These are phyloP conservation scores for Cacoxenus indagator DNA, from an alignment of 2,888 invertebrate species.

Conservation along the genomic window DNA sequence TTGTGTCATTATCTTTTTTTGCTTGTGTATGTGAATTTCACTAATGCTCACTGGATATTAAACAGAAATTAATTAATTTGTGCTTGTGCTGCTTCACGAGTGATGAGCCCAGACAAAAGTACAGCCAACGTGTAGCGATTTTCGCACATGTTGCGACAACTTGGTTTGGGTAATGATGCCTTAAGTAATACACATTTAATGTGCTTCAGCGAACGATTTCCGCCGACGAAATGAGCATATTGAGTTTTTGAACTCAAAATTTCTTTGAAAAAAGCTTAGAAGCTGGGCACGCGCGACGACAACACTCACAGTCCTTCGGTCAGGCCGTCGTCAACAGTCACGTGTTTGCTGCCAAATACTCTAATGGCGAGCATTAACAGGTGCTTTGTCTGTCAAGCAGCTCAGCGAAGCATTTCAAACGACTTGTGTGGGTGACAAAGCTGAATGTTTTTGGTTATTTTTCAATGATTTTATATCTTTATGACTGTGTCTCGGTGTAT, in stretches of 20 bases:
- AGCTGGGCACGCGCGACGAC: no score
- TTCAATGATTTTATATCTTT: not conserved
- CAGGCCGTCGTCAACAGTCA: slow-evolving; percentile 35
- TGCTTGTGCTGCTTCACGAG: not conserved
- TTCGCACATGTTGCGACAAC: not conserved
- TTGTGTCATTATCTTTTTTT: not conserved
- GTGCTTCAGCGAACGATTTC: not conserved
- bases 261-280: not conserved
- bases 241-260: not conserved
- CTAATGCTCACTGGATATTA: slow-evolving; percentile 2
- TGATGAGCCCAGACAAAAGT: not conserved
- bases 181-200: not conserved
- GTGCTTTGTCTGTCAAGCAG: not conserved
- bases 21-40: not conserved
- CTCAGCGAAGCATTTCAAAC: not conserved
- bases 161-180: not conserved
- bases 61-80: slow-evolving; percentile 17
- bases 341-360: slow-evolving; percentile 62
- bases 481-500: not conserved
- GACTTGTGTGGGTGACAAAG: not conserved
- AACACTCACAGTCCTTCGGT: not conserved
- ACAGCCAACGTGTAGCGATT: not conserved
- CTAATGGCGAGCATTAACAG: slow-evolving; percentile 64
- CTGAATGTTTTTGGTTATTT: not conserved
- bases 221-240: not conserved